phyloP scores from a whole-genome alignment of 2,797 vertebrate genomes.

The Danionella dracula region DNA sequence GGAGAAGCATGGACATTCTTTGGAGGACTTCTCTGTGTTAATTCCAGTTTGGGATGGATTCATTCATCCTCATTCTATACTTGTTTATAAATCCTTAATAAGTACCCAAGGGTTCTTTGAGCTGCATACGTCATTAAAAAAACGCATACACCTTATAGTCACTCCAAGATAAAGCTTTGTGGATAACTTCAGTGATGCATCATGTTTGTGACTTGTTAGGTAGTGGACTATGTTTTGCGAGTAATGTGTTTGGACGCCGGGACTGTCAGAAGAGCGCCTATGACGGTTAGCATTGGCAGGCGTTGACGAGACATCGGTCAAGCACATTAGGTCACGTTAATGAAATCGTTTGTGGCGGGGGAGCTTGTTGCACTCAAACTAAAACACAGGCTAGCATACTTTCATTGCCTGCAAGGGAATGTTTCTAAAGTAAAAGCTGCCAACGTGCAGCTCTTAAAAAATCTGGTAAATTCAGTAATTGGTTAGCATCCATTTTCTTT shows the following conservation, averaged over 20 bases:
- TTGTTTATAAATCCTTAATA: too few species aligned
- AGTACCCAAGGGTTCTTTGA: too few species aligned
- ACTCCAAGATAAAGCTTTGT: too few species aligned
- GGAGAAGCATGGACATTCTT: conserved; percentile 17
- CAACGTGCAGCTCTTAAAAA: too few species aligned
- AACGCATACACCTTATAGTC: too few species aligned
- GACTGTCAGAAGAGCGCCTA: conserved; percentile 28
- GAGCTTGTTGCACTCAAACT: conserved; percentile 15
- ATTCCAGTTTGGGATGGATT: not conserved
- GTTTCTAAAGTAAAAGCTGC: too few species aligned
- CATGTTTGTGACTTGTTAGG: not conserved
- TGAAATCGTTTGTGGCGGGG: conserved; percentile 4
- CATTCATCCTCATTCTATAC: too few species aligned
- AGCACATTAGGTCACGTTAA: conserved; percentile 26
- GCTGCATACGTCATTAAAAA: too few species aligned
- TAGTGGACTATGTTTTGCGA: not conserved
- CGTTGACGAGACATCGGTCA: conserved; percentile 27
- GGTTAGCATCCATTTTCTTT: conserved; percentile 9
- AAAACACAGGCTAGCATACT: conserved; percentile 16
- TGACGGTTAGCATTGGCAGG: not conserved
- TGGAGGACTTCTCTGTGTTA: not conserved
- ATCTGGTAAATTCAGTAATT: conserved; percentile 4
- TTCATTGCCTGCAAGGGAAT: not conserved
- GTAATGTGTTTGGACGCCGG: conserved; percentile 34
- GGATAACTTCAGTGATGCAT: not conserved